Conservation (phyloP, 1,140 invertebrate species). For the Mactra quadrangularis region DNA sequence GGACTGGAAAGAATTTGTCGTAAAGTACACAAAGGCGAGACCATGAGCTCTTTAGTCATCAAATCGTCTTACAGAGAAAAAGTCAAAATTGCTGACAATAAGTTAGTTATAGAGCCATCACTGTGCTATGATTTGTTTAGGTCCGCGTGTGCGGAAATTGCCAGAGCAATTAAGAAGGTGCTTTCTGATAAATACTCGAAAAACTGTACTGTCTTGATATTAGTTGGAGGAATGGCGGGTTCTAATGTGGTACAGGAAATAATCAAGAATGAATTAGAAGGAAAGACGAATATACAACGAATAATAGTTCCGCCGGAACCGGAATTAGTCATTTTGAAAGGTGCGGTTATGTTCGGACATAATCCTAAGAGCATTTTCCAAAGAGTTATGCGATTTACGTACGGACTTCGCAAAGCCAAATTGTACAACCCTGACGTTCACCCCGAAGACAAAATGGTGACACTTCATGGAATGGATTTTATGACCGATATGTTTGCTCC, state of each 20-base stretch:
- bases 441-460: conserved; percentile 84
- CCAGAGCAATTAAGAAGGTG: conserved; percentile 35
- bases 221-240: conserved; percentile 68
- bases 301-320: conserved; percentile 60
- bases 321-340: conserved; percentile 50
- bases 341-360: conserved; percentile 82
- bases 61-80: conserved; percentile 53
- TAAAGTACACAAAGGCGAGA: conserved; percentile 34
- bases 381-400: conserved; percentile 85
- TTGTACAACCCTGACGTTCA: conserved; percentile 83
- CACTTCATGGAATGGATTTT: conserved; percentile 84
- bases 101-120: conserved; percentile 45
- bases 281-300: conserved; percentile 38
- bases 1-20: conserved; percentile 55
- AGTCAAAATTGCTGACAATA: conserved; percentile 52
- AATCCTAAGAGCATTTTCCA: conserved; percentile 85
- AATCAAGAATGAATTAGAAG: conserved; percentile 44
- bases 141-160: conserved; percentile 53
- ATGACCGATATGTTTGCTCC: conserved; percentile 85
- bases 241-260: conserved; percentile 50
- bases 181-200: conserved; percentile 24
- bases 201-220: conserved; percentile 53
- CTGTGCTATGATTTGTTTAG: conserved; percentile 46
- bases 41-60: conserved; percentile 15
- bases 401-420: conserved; percentile 84